phyloP scores from a whole-genome alignment of 2,113 vertebrate genomes.

The Chaenogobius annularis region DNA sequence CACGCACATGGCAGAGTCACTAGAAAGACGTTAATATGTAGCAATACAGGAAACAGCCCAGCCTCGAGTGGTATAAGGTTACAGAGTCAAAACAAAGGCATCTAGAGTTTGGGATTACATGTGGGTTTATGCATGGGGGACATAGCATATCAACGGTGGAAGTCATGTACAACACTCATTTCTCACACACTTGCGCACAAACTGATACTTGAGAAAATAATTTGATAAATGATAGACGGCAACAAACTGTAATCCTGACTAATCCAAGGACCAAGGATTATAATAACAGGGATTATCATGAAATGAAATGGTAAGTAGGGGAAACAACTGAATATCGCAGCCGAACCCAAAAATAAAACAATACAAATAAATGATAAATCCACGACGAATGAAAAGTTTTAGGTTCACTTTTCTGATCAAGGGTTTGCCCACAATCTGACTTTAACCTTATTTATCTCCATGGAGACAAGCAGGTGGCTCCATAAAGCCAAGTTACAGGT shows the following conservation, averaged over 20 bases:
- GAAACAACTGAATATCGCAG: neutral
- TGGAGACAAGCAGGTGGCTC: too few relatives aligned
- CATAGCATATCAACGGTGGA: neutral
- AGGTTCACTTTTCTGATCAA: too few relatives aligned
- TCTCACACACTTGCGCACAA: neutral
- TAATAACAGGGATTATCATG: neutral
- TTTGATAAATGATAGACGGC: neutral
- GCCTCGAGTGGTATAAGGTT: neutral
- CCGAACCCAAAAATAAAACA: neutral
- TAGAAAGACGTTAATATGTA: conserved; percentile 32
- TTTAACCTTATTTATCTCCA: too few relatives aligned
- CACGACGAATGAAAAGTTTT: neutral
- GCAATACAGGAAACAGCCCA: conserved; percentile 25
- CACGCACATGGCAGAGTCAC: conserved; percentile 24
- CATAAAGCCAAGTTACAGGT: too few relatives aligned
- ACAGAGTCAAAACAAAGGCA: neutral
- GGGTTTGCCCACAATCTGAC: too few relatives aligned
- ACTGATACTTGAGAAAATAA: neutral
- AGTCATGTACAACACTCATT: neutral
- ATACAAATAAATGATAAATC: neutral
- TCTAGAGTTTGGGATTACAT: neutral
- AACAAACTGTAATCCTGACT: neutral
- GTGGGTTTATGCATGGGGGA: neutral
- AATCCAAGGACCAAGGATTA: neutral
- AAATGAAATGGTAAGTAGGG: neutral